Evolutionary conservation across 2,888 invertebrate species (phyloP).

Genomic region (Seira ritae): DNA sequence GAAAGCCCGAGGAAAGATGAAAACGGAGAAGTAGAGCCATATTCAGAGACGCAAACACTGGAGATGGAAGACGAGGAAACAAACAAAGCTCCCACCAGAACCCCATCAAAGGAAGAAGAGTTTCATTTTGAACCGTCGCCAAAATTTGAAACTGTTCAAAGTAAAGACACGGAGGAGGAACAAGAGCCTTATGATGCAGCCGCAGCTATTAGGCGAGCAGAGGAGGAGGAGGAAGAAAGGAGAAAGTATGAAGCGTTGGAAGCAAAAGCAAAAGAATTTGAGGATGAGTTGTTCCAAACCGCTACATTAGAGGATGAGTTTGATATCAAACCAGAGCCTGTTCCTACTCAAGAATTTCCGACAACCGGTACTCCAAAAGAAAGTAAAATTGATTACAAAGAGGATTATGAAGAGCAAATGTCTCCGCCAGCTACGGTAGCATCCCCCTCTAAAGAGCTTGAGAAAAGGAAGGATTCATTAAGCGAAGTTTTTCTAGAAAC

Average conservation of each 20-base stretch:
- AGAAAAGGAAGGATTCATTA: too few species aligned
- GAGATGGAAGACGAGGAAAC: conserved; percentile 66
- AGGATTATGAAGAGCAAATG: too few species aligned
- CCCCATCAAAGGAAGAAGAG: conserved; percentile 52
- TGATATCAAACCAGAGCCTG: too few species aligned
- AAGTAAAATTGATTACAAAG: too few species aligned
- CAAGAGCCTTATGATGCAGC: conserved; percentile 18
- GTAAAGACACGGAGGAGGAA: conserved; percentile 34
- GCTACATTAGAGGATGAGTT: conserved; percentile 23
- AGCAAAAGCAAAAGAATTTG: conserved; percentile 63
- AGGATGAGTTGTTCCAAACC: conserved; percentile 63
- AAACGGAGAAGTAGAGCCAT: conserved; percentile 50
- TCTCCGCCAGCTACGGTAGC: too few species aligned
- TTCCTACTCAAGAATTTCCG: too few species aligned
- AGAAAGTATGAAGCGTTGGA: conserved; percentile 50
- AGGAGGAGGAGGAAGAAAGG: conserved; percentile 21
- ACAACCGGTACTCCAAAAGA: too few species aligned
- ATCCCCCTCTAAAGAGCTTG: too few species aligned
- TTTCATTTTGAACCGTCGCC: conserved; percentile 49
- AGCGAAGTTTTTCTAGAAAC: too few species aligned
- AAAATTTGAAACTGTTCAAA: conserved; percentile 41
- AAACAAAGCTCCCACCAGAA: conserved; percentile 59
- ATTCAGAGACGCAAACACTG: conserved; percentile 74
- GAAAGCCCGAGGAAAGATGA: conserved; percentile 37
- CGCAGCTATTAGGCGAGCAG: conserved; percentile 20